Percentiles rank a stretch among this genome's conserved stretches.
Conservation (phyloP, 2,888 invertebrate species). For the Atherix ibis region DNA sequence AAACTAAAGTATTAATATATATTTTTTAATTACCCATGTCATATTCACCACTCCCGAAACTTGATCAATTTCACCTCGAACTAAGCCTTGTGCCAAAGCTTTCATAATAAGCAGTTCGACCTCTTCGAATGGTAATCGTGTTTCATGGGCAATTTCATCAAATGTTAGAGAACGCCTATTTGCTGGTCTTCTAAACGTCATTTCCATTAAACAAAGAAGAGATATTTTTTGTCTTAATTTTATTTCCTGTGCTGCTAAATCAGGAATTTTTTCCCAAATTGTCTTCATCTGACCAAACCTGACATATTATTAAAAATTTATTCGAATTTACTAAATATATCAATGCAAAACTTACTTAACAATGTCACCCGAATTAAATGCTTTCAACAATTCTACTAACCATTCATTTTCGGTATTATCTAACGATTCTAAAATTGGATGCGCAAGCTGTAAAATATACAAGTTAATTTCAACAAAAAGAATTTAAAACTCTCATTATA, state of each 20-base stretch:
- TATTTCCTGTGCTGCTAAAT: constrained; percentile 64
- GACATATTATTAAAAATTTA: too few relatives aligned
- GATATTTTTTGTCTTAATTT: constrained; percentile 85
- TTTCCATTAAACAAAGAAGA: constrained; percentile 88
- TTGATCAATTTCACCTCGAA: constrained; percentile 91
- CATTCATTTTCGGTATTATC: constrained; percentile 70
- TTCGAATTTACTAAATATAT: too few relatives aligned
- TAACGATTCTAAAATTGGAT: constrained; percentile 79
- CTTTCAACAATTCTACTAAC: constrained; percentile 70
- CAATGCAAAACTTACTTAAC: constrained; percentile 45
- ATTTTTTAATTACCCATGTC: constrained; percentile 41
- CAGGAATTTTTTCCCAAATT: constrained; percentile 65
- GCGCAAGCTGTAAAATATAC: constrained; percentile 56
- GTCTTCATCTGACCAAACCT: constrained; percentile 54
- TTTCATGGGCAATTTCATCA: constrained; percentile 74
- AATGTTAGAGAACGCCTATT: constrained; percentile 77
- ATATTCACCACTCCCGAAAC: constrained; percentile 52
- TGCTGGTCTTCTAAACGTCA: constrained; percentile 90
- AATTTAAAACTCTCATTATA: background rate
- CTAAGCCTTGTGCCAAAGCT: constrained; percentile 83
- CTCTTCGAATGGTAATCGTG: constrained; percentile 66
- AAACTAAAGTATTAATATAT: background rate
- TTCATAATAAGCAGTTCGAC: constrained; percentile 97
- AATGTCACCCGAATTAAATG: constrained; percentile 76
- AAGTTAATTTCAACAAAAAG: constrained; percentile 1